These are phyloP conservation scores for Noctua janthe DNA, from an alignment of 2,888 invertebrate species.

Conservation along the genomic window DNA sequence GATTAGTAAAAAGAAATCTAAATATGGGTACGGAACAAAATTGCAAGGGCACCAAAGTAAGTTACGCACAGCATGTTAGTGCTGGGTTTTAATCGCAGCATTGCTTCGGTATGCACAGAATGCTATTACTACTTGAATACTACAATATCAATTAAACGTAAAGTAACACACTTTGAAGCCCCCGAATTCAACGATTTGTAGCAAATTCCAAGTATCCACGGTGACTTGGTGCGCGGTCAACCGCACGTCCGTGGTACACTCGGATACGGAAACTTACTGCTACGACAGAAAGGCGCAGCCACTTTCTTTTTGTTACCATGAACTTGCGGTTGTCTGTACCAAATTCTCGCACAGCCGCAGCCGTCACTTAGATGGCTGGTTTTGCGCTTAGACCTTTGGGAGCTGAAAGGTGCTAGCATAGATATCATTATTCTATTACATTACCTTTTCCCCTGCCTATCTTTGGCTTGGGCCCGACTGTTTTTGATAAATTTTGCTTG, in stretches of 20 bases:
- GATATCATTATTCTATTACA: slow-evolving; percentile 10
- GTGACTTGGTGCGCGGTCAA: background rate
- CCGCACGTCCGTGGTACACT: background rate
- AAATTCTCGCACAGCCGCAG: slow-evolving; percentile 8
- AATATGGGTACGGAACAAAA: background rate
- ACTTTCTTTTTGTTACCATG: background rate
- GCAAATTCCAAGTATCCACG: background rate
- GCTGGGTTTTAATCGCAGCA: background rate
- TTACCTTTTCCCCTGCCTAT: slow-evolving; percentile 79
- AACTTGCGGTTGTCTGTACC: background rate
- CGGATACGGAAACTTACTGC: background rate
- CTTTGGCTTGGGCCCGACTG: slow-evolving; percentile 74
- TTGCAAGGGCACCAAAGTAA: slow-evolving; percentile 18
- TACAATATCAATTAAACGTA: background rate
- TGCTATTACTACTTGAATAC: background rate
- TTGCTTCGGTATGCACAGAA: background rate
- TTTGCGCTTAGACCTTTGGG: background rate
- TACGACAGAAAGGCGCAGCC: background rate
- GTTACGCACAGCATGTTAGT: slow-evolving; percentile 7
- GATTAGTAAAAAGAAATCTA: background rate
- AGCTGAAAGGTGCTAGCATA: background rate
- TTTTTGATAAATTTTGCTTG: slow-evolving; percentile 71
- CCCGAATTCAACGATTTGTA: background rate
- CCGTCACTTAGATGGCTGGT: background rate
- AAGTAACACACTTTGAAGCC: background rate